Conservation (phyloP, 2,113 vertebrate genomes). For the Ifrita kowaldi region DNA sequence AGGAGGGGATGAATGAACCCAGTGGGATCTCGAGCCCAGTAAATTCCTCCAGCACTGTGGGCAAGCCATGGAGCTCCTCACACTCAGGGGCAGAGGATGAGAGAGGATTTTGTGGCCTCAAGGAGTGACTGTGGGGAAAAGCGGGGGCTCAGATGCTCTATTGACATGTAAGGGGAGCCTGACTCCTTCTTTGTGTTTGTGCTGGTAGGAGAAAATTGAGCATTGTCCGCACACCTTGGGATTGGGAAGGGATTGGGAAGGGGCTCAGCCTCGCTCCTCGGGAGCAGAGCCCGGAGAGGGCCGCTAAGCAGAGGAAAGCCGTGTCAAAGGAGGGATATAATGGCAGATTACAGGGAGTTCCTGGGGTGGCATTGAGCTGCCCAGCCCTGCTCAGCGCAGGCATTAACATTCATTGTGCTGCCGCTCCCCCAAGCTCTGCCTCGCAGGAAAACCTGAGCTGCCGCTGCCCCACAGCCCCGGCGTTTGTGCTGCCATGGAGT, state of each 20-base stretch:
- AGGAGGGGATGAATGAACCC: neutral
- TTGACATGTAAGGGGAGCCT: neutral
- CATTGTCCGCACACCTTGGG: neutral
- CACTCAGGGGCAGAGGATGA: neutral
- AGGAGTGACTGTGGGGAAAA: neutral
- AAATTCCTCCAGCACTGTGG: neutral
- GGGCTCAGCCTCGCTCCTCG: neutral
- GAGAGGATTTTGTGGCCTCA: neutral
- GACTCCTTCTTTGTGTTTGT: neutral
- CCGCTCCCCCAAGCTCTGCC: neutral
- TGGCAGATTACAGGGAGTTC: conserved; percentile 19
- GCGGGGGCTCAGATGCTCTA: neutral
- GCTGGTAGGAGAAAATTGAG: conserved; percentile 5
- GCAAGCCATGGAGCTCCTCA: neutral
- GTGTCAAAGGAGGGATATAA: neutral
- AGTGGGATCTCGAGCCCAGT: neutral
- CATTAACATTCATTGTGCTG: neutral
- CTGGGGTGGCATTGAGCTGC: neutral
- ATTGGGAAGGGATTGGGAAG: neutral
- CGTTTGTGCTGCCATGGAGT: neutral
- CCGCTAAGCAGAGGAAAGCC: neutral
- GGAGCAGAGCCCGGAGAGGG: neutral
- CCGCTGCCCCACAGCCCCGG: neutral
- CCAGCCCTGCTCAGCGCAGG: neutral
- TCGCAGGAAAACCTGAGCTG: neutral